phyloP scores from a whole-genome alignment of 2,797 vertebrate genomes.

The Chelmon rostratus region DNA sequence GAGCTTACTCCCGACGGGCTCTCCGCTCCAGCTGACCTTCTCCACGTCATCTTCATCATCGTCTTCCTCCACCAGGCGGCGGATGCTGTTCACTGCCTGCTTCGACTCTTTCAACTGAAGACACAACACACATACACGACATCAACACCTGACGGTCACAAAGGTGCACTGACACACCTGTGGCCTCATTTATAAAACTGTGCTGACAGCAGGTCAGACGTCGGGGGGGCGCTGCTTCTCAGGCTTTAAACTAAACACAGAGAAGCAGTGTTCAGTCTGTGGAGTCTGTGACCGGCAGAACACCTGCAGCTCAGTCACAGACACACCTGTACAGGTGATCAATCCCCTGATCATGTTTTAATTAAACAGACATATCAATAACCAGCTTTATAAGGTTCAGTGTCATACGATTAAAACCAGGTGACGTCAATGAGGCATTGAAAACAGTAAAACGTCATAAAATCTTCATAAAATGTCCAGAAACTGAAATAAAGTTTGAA shows the following conservation, averaged over 20 bases:
- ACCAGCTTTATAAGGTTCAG: background rate
- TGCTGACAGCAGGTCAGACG: too few species aligned
- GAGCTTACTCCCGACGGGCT: slow-evolving; percentile 93
- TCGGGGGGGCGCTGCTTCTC: too few species aligned
- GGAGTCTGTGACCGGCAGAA: too few species aligned
- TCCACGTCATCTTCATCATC: slow-evolving; percentile 90
- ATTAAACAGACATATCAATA: background rate
- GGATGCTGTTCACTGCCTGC: slow-evolving; percentile 92
- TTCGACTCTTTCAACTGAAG: slow-evolving; percentile 94
- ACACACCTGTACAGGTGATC: background rate
- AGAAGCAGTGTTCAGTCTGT: too few species aligned
- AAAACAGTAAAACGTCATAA: background rate
- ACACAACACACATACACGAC: slow-evolving; percentile 9
- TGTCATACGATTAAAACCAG: background rate
- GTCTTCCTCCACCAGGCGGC: slow-evolving; percentile 85
- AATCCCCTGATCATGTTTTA: background rate
- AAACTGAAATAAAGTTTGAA: too few species aligned
- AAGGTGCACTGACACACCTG: background rate
- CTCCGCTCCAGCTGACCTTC: slow-evolving; percentile 95
- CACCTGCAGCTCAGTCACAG: too few species aligned
- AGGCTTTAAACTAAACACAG: too few species aligned
- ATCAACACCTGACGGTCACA: background rate
- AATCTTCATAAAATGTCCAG: background rate
- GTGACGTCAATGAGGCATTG: too few species aligned
- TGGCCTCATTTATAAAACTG: background rate